Conservation (phyloP, 2,888 invertebrate species). For the Diadegma fenestrale region DNA sequence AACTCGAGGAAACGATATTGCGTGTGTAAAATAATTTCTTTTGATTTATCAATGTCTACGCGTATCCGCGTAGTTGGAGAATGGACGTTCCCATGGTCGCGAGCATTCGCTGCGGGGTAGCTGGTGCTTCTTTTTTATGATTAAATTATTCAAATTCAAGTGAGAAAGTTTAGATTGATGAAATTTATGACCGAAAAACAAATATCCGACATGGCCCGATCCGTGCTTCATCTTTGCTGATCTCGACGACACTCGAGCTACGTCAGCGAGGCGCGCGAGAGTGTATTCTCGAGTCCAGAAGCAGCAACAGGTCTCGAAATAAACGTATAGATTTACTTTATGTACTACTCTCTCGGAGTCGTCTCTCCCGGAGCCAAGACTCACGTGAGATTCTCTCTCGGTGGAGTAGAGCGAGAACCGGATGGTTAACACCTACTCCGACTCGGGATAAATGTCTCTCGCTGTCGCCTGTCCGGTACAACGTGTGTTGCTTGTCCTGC, state of each 20-base stretch:
- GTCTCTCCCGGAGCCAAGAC: neutral
- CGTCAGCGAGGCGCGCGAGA: neutral
- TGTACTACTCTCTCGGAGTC: conserved; percentile 33
- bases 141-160: conserved; percentile 20
- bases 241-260: conserved; percentile 13
- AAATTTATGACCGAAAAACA: conserved; percentile 18
- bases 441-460: conserved; percentile 63
- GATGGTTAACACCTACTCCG: conserved; percentile 68
- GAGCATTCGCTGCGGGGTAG: neutral
- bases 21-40: conserved; percentile 9
- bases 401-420: conserved; percentile 57
- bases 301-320: conserved; percentile 30
- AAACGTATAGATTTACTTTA: conserved; percentile 29
- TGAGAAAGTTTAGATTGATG: conserved; percentile 5
- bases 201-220: neutral
- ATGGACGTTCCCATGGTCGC: neutral
- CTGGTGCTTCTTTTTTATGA: conserved; percentile 16
- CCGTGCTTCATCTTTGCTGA: conserved; percentile 22
- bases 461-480: conserved; percentile 61
- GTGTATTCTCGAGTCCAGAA: conserved; percentile 23
- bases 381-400: conserved; percentile 5
- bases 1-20: neutral
- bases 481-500: conserved; percentile 43
- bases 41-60: neutral
- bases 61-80: neutral